Conservation (phyloP, 2,888 invertebrate species). For the Glyphotaelius pellucidus region DNA sequence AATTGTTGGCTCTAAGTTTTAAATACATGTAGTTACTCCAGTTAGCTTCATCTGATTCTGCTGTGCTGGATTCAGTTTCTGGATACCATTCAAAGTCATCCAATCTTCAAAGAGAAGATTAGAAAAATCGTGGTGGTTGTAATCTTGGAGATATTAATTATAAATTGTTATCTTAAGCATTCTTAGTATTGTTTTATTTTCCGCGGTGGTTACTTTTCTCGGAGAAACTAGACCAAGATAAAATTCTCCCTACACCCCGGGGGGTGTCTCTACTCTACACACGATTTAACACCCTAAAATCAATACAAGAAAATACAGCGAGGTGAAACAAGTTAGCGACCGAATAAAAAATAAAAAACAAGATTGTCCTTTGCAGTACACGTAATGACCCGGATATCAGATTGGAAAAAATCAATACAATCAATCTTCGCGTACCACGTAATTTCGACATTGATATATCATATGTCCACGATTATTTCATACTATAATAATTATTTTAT, state of each 20-base stretch:
- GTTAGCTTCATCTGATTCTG: background rate
- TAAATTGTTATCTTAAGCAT: background rate
- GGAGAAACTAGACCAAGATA: background rate
- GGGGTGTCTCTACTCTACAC: background rate
- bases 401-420: background rate
- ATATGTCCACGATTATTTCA: too few species aligned
- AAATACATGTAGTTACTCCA: too few species aligned
- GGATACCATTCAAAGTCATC: background rate
- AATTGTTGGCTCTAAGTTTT: too few species aligned
- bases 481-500: too few species aligned
- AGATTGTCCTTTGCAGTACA: background rate
- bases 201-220: background rate
- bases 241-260: background rate
- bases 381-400: background rate
- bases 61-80: background rate
- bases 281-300: constrained; percentile 2
- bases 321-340: background rate
- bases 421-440: background rate
- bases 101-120: background rate
- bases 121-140: too few species aligned
- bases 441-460: background rate
- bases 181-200: background rate
- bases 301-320: background rate
- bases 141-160: background rate
- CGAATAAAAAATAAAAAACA: background rate